phyloP scores from a whole-genome alignment of 2,888 invertebrate genomes.

The Pollenia amentaria region DNA sequence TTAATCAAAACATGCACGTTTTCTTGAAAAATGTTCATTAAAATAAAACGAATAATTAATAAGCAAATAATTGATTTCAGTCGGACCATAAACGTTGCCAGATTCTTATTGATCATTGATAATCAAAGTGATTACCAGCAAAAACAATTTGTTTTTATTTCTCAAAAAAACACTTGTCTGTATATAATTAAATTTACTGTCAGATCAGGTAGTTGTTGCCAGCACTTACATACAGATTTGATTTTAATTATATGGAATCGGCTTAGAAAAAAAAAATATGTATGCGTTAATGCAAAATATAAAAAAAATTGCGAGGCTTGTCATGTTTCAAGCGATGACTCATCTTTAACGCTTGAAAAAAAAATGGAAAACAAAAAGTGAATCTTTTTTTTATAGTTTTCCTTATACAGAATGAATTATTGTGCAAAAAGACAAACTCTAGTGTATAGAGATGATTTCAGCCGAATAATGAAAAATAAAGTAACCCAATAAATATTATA shows the following conservation, averaged over 20 bases:
- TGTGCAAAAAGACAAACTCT: not conserved
- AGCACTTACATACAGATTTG: not conserved
- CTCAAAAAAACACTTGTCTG: constrained; percentile 6
- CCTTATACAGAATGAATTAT: constrained; percentile 8
- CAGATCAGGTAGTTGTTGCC: constrained; percentile 1
- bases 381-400: constrained; percentile 21
- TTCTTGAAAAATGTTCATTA: constrained; percentile 18
- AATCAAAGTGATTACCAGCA: not conserved
- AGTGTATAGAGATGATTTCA: not conserved
- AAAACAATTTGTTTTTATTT: constrained; percentile 10
- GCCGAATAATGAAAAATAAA: not conserved
- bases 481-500: constrained; percentile 30
- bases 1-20: constrained; percentile 43
- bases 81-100: not conserved
- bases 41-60: constrained; percentile 5
- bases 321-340: constrained; percentile 35
- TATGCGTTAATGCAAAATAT: not conserved
- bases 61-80: constrained; percentile 23
- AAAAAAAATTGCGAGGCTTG: not conserved
- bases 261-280: not conserved
- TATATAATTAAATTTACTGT: constrained; percentile 45
- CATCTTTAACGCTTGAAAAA: constrained; percentile 44
- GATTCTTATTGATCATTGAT: constrained; percentile 21
- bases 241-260: constrained; percentile 9
- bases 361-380: constrained; percentile 49